Base-by-base conservation (phyloP, 1,140 invertebrate species). In the Penaeus japonicus region DNA sequence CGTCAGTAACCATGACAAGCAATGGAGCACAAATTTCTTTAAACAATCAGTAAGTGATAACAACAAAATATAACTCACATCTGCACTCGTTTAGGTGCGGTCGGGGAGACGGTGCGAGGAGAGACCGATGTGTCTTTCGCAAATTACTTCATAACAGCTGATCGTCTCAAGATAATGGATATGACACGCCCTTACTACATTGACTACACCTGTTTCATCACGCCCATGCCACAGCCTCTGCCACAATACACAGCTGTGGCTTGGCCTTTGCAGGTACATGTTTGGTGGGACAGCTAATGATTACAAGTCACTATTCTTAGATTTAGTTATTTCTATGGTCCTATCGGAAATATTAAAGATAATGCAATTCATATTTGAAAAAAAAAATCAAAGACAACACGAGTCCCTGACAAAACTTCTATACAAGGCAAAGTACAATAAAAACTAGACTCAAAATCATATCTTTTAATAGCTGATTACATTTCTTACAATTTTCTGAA, bases 171-270 rank as follows among this genome's bases (percentile, higher is more conserved):
- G 80, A 73, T 87, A 18, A 84, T 90, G 55, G 89, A 90, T 75
- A 90, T 90, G 89, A 90, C 89, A 4, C 35, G 55, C 55, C 80
- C 87, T 18, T 85, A 91, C 54, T 83, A 87, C 79, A 90, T 90
- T n/a, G 90, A 91, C 59, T 91, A 91, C 85, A 82, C 89, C 35
- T 91, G 90, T 77, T 91, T 89, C 78, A 84, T 91, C 62, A 90
- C 90, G n/a, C 89, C 89, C 7, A 86, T 88, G 20, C 89, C 90
- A 7, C 22, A 79, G 32, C 90, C 90, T 7, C 70, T 83, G 30
- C 85, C 90, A 1, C 88, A 88, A 70, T 90, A 89, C 82, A 65
- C 89, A 17, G 85, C 87, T 12, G 78, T 91, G 15, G 85, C 88
- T 35, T 83, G 85, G 82, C 90, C 90, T 10, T 90, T 91, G 62